These are phyloP conservation scores for Gyps fulvus DNA, from an alignment of 2,113 vertebrate genomes.

Conservation along the genomic window DNA sequence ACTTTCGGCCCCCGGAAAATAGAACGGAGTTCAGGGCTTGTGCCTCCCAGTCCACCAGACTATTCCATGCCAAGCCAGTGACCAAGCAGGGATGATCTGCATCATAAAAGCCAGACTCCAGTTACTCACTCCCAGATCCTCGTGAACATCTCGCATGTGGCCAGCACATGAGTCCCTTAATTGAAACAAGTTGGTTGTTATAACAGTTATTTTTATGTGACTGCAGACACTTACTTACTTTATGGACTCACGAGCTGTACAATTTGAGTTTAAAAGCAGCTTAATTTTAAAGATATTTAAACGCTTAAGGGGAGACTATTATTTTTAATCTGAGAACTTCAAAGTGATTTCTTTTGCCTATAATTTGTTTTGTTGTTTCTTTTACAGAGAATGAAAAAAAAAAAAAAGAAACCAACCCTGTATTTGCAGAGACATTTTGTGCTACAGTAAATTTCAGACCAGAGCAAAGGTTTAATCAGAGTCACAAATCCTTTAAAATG, in stretches of 20 bases:
- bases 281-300: conserved; percentile 32
- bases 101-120: not conserved
- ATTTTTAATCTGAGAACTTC: conserved; percentile 16
- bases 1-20: not conserved
- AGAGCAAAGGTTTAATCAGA: not conserved
- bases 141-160: not conserved
- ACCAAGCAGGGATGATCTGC: not conserved
- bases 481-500: not conserved
- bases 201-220: not conserved
- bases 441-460: not conserved
- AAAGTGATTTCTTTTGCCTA: conserved; percentile 3
- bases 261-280: conserved; percentile 29
- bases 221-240: not conserved
- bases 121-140: not conserved
- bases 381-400: not conserved
- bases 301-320: not conserved
- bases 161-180: not conserved
- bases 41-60: not conserved
- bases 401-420: not conserved
- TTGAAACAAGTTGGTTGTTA: not conserved
- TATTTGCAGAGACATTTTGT: not conserved
- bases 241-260: not conserved
- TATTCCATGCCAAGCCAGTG: not conserved
- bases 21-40: not conserved
- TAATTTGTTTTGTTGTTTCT: conserved; percentile 28